Base-by-base conservation (phyloP, 2,797 vertebrate species). In the Peromyscus attwateri region DNA sequence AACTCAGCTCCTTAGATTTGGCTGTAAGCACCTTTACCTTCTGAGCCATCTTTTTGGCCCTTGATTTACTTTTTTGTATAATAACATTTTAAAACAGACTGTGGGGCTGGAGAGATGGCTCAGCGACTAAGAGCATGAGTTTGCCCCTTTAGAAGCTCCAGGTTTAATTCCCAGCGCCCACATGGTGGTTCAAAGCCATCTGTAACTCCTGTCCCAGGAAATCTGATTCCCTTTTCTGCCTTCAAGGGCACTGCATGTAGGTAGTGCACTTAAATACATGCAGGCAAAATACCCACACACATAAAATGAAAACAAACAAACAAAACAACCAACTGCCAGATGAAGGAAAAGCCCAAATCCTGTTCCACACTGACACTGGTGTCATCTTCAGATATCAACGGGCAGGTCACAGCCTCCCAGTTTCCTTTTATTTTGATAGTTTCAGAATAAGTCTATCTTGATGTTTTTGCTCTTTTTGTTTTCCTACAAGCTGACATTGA, bases 381-480 rank as follows among this genome's bases (percentile, higher is more conserved):
- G 25, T 94, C 62, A 40, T 92, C 25, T n/a, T 96, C 29, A 84
- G 66, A 92, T 46, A 70, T 85, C 31, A 70, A n/a, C 68, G n/a
- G 43, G 17, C 31, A 71, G 68, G 31, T 64, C 64, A 16, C n/a
- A 87, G 14, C 8, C 79, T 29, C 57, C 11, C 29, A 19, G 37
- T 87, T 46, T 82, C 14, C 23, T 34, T 90, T 52, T 23, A 71
- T 75, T 62, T 85, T 19, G 60, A 71, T 77, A 52, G 40, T 55
- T 57, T 10, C 31, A 90, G 34, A 21, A 84, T 21, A 85, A 82
- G 29, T n/a, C 70, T 80, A 13, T 52, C 17, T 23, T 92, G 27
- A 85, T 76, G 57, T 55, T 49, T 77, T 89, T 88, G 29, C 9
- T 90, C 64, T 95, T 93, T 43, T 43, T 81, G 16, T 77, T 88